Evolutionary conservation across 1,140 invertebrate genomes (phyloP).

Genomic region (Amyelois transitella): DNA sequence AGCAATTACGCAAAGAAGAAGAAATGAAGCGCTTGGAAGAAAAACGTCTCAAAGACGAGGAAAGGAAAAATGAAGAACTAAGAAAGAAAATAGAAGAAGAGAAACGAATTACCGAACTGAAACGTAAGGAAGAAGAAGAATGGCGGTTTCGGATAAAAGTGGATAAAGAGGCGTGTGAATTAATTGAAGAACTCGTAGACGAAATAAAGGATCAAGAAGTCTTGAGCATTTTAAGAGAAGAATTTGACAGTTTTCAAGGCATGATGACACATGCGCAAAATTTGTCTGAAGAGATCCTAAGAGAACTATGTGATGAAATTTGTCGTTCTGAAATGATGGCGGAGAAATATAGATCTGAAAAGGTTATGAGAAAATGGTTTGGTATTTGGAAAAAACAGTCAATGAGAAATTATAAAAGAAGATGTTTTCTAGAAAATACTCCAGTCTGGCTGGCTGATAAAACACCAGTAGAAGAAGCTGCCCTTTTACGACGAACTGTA

Average conservation of each 20-base stretch:
- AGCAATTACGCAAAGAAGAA: slow-evolving; percentile 40
- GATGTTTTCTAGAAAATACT: slow-evolving; percentile 75
- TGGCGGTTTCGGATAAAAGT: slow-evolving; percentile 56
- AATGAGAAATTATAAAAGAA: slow-evolving; percentile 70
- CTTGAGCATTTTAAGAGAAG: slow-evolving; percentile 49
- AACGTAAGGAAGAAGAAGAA: slow-evolving; percentile 54
- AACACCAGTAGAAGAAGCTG: slow-evolving; percentile 71
- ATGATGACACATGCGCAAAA: slow-evolving; percentile 58
- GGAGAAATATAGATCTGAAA: slow-evolving; percentile 50
- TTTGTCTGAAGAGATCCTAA: slow-evolving; percentile 61
- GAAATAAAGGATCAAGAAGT: slow-evolving; percentile 62
- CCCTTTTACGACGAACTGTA: slow-evolving; percentile 61
- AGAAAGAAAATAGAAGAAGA: slow-evolving; percentile 62
- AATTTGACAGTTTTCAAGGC: slow-evolving; percentile 46
- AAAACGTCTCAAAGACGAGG: slow-evolving; percentile 47
- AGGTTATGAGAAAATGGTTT: slow-evolving; percentile 53
- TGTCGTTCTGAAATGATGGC: slow-evolving; percentile 70
- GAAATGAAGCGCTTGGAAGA: slow-evolving; percentile 38
- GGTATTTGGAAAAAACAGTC: slow-evolving; percentile 58
- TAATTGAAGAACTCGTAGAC: slow-evolving; percentile 50
- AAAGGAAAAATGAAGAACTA: slow-evolving; percentile 56
- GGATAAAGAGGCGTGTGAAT: slow-evolving; percentile 53
- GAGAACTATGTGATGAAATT: slow-evolving; percentile 67
- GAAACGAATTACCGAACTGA: slow-evolving; percentile 36
- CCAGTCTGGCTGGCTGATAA: slow-evolving; percentile 77